These are phyloP conservation scores for Coreoperca whiteheadi DNA, from an alignment of 2,113 vertebrate species.

Conservation along the genomic window DNA sequence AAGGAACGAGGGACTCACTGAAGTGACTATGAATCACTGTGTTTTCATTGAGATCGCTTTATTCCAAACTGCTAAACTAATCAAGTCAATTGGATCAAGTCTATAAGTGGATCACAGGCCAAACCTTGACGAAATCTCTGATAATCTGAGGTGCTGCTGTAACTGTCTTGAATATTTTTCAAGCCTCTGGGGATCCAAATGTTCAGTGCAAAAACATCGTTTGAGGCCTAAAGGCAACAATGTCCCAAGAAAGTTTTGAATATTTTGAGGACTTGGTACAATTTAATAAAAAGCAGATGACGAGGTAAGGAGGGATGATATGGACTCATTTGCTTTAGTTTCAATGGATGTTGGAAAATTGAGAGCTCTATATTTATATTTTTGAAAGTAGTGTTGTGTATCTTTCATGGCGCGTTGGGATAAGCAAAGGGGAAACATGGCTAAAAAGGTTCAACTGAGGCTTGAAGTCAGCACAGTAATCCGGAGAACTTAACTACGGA, in stretches of 20 bases:
- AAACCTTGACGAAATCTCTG: conserved; percentile 49
- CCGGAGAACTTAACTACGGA: neutral
- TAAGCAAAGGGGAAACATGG: neutral
- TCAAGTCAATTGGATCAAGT: conserved; percentile 76
- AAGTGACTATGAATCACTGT: conserved; percentile 55
- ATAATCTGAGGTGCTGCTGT: conserved; percentile 39
- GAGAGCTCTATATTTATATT: conserved; percentile 21
- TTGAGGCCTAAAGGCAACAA: too few species aligned
- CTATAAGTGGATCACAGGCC: conserved; percentile 52
- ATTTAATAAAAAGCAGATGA: conserved; percentile 6
- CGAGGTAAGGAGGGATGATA: neutral
- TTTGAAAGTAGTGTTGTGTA: conserved; percentile 25
- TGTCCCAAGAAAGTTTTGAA: neutral
- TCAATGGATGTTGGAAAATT: conserved; percentile 26
- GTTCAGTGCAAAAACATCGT: too few species aligned
- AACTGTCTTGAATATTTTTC: conserved; percentile 30
- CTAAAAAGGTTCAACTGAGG: conserved; percentile 18
- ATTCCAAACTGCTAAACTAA: conserved; percentile 72
- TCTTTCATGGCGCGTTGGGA: conserved; percentile 15
- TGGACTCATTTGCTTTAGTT: conserved; percentile 9
- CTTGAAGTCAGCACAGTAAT: conserved; percentile 1
- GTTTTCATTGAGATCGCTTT: conserved; percentile 64
- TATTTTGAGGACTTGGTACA: neutral
- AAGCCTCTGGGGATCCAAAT: conserved; percentile 6
- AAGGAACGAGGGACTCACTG: conserved; percentile 6